Conservation (phyloP, 2,113 vertebrate species). For the Oriolus oriolus region DNA sequence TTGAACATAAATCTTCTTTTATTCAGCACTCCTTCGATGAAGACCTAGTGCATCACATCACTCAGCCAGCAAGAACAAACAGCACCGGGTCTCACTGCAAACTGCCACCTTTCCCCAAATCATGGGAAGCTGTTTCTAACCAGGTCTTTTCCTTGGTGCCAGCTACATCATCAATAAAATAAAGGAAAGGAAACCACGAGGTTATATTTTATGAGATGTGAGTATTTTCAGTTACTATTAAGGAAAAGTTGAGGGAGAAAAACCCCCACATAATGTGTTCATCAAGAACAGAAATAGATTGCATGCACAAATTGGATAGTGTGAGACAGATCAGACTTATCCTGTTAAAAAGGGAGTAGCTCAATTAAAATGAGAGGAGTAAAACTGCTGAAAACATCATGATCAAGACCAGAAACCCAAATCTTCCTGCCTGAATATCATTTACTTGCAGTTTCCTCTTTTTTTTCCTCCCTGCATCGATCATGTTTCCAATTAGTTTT, state of each 20-base stretch:
- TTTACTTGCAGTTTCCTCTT: background rate
- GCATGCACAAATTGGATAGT: background rate
- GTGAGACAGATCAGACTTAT: conserved; percentile 48
- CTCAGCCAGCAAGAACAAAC: conserved; percentile 57
- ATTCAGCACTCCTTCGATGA: conserved; percentile 66
- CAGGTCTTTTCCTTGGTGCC: background rate
- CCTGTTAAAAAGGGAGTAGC: conserved; percentile 40
- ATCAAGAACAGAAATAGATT: background rate
- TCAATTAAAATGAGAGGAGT: conserved; percentile 45
- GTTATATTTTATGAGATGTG: background rate
- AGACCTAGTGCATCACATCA: conserved; percentile 59
- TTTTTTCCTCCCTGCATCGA: background rate
- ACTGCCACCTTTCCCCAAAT: background rate
- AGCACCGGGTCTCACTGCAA: background rate
- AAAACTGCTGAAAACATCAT: conserved; percentile 34
- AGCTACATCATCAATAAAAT: background rate
- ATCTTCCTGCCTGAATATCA: conserved; percentile 31
- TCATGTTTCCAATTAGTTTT: conserved; percentile 62
- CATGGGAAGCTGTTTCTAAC: background rate
- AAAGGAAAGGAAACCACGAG: conserved; percentile 17
- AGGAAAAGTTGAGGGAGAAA: background rate
- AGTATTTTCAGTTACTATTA: background rate
- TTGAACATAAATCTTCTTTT: conserved; percentile 80
- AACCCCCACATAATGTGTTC: background rate
- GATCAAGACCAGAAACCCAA: conserved; percentile 35